Percentiles rank a stretch among this genome's conserved stretches.
These are phyloP conservation scores for Labeo rohita DNA, from an alignment of 2,113 vertebrate genomes.

Conservation along the genomic window DNA sequence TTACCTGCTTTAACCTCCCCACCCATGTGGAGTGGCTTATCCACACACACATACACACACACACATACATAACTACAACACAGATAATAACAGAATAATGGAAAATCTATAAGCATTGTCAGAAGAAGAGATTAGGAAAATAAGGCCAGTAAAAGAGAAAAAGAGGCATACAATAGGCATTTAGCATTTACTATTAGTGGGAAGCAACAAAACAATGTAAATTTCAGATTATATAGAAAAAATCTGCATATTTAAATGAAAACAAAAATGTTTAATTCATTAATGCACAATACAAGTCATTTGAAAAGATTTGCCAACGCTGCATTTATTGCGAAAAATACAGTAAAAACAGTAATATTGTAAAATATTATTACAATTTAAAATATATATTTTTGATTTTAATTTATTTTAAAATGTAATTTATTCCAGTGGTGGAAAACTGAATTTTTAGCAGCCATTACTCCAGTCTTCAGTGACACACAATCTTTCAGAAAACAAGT, in stretches of 20 bases:
- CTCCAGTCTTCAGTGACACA: no score
- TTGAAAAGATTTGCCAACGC: not conserved
- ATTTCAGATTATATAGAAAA: not conserved
- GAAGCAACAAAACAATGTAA: not conserved
- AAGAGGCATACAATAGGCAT: not conserved
- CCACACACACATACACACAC: not conserved
- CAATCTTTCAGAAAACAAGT: no score
- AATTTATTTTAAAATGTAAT: no score
- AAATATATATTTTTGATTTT: not conserved
- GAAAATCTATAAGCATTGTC: not conserved
- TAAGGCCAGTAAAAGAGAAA: not conserved
- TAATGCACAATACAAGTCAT: not conserved
- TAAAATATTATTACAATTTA: not conserved
- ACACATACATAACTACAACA: not conserved
- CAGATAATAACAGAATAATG: constrained; percentile 22
- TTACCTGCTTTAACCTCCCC: not conserved
- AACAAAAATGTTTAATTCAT: not conserved
- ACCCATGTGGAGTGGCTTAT: constrained; percentile 12
- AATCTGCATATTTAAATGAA: not conserved
- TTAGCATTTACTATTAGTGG: not conserved
- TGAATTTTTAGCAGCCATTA: no score
- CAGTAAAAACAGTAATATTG: not conserved
- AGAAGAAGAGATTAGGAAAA: constrained; percentile 19
- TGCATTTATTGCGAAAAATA: not conserved
- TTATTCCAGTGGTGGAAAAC: no score